Evolutionary conservation across 2,888 invertebrate species (phyloP), one percentile per base, ranked within the genome.

Genomic region (Andrena marginata): DNA sequence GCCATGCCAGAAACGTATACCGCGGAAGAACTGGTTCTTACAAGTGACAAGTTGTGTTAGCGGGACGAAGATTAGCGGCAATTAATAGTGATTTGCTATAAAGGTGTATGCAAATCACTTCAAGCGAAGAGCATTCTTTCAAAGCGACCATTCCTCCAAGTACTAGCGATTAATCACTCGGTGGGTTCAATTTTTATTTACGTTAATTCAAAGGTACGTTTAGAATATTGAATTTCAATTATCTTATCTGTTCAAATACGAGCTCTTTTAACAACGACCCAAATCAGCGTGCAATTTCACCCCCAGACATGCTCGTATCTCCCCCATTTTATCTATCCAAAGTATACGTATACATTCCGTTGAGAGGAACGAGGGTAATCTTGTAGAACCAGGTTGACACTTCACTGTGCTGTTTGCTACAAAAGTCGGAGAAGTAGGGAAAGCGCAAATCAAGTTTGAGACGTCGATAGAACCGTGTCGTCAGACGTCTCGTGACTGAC

Each of bases 1-100:
- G 93, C 93, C 92, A 92, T 92, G 92, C 93, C 93, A 93, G 93
- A 93, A 92, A 90, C 87, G 70, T 84, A 77, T 82, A 74, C 84
- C 73, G 65, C 70, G 76, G 56, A 74, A 79, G 76, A 82, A 86
- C 91, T 91, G 91, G 90, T 93, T 92, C 90, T 84, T 86, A 86
- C 91, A 90, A 92, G 90, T 86, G 26, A 69, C 31, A 64, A 68
- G 67, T 20, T 62, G 20, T 69, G 64, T 77, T 86, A 80, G 33
- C 26, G 33, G 72, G 62, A 48, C 33, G 23, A n/a, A 16, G 7
- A 51, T 7, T 13, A 33, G 67, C 35, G 16, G n/a, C 42, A n/a
- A 74, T 63, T 51, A 60, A 74, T 67, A 10, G 31, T 60, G 29
- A 59, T 42, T 13, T 68, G 64, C 62, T 20, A 75, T 20, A 48